Evolutionary conservation across 92 coral and sea anemone genomes (phyloP).

Genomic region (Phenganax subtilis): DNA sequence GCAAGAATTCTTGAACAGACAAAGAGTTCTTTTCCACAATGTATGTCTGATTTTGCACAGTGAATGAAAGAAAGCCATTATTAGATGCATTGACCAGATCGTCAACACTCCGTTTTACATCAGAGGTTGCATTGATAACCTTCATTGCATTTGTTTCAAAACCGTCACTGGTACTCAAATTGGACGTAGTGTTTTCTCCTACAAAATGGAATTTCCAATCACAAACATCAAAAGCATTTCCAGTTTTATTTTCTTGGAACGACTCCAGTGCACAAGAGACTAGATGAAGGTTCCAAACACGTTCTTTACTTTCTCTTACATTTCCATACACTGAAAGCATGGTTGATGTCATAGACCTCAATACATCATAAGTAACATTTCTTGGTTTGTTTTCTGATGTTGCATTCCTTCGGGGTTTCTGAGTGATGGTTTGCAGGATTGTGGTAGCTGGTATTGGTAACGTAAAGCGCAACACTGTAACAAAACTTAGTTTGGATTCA

Average conservation of each 20-base stretch:
- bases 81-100: conserved; percentile 43
- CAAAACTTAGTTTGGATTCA: conserved; percentile 46
- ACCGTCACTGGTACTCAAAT: conserved; percentile 28
- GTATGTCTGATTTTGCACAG: neutral
- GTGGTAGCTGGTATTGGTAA: conserved; percentile 50
- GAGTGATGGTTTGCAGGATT: conserved; percentile 3
- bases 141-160: conserved; percentile 47
- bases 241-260: conserved; percentile 11
- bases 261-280: conserved; percentile 46
- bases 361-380: neutral
- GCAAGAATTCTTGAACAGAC: conserved; percentile 41
- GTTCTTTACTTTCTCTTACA: neutral
- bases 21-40: conserved; percentile 37
- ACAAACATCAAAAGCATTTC: conserved; percentile 41
- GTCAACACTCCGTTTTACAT: conserved; percentile 36
- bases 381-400: neutral
- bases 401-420: neutral
- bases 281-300: neutral
- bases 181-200: conserved; percentile 50
- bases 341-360: neutral
- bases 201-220: conserved; percentile 41
- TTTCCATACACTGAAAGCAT: neutral
- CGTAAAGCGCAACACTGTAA: conserved; percentile 50
- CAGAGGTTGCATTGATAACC: conserved; percentile 51
- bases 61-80: conserved; percentile 21